Base-by-base conservation (phyloP, 2,797 vertebrate species). In the Pelobates cultripes region DNA sequence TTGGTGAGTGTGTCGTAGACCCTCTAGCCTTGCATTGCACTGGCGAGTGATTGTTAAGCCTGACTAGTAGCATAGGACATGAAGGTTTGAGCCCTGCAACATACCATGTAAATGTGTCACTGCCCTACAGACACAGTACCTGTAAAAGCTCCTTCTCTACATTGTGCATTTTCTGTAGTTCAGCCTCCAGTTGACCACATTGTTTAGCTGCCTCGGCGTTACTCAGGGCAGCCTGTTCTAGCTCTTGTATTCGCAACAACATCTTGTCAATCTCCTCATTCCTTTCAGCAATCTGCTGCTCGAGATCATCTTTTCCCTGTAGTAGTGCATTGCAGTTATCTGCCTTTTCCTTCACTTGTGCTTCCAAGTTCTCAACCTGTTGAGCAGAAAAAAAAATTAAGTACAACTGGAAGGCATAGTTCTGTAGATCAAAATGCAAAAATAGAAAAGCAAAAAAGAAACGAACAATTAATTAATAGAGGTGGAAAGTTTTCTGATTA, bases 241-340 rank as follows among this genome's bases (percentile, higher is more conserved):
- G 92, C 79, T 95, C 95, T 79, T 89, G 89, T 75, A 97, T 93
- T 84, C 91, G 92, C 15, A 89, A 85, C 0, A 94, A 63, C 84
- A 97, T 85, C 68, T 96, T 95, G 85, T 96, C 95, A 68, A 95
- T 97, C 90, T 99, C 97, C 68, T 96, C 92, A 47, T 96, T 95
- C 84, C 94, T 95, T 67, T 95, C 90, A 8, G 87, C 15, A 6
- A 97, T 86, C 57, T 95, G 94, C 3, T 89, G 90, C 72, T 96
- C 94, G 0, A 92, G 93, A 86, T 94, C 86, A 73, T 97, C 96
- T 89, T 95, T 96, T 86, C 93, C 91, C 45, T 91, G 5, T 7
- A 94, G 85, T 80, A 98, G 86, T 3, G 93, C 91, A 66, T 90
- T 93, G 61, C 96, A 94, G 84, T 95, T 94, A 60, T 97, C 95